Conservation (phyloP, 2,113 vertebrate genomes). For the Arizona elegans region DNA sequence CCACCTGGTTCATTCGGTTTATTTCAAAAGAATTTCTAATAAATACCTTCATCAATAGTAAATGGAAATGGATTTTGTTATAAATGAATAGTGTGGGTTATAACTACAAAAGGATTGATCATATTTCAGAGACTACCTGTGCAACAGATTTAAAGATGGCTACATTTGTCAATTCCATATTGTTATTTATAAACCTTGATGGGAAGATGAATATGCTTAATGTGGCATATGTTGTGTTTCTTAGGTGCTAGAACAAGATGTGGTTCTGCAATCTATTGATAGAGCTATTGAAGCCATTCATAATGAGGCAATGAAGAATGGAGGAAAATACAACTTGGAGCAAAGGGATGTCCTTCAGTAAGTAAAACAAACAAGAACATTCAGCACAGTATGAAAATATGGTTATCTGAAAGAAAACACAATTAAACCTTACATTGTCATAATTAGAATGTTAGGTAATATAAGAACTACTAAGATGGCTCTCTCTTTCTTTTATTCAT, state of each 20-base stretch:
- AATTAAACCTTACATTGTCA: not conserved
- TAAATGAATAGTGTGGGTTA: not conserved
- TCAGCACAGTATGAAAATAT: not conserved
- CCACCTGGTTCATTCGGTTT: not conserved
- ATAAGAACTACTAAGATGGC: not conserved
- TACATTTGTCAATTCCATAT: not conserved
- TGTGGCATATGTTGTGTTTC: not conserved
- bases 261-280: constrained; percentile 95
- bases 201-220: not conserved
- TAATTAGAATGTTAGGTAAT: not conserved
- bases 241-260: constrained; percentile 92
- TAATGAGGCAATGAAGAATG: constrained; percentile 92
- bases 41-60: constrained; percentile 4
- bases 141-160: not conserved
- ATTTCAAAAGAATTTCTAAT: not conserved
- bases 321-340: constrained; percentile 96
- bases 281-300: constrained; percentile 96
- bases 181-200: not conserved
- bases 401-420: not conserved
- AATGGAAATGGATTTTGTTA: not conserved
- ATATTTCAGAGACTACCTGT: not conserved
- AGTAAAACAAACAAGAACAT: constrained; percentile 57
- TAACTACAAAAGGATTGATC: not conserved
- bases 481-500: not conserved
- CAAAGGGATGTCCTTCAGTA: constrained; percentile 96